Evolutionary conservation across 35 echinoderm and acorn worm species (phyloP), one percentile per base, ranked within the genome.

Genomic region (Antedon bifida): DNA sequence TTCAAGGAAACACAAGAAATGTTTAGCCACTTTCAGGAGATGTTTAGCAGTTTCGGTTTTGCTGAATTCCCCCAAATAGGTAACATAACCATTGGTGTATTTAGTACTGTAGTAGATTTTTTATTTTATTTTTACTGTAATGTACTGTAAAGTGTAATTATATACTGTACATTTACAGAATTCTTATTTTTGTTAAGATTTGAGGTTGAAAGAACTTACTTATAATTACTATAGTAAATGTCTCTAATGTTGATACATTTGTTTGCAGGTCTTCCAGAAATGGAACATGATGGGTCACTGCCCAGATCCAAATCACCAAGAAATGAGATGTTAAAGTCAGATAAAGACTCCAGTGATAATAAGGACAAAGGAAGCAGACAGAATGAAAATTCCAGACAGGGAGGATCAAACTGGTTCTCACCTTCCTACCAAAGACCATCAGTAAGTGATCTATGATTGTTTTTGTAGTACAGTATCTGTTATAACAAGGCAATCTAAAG

Each of bases 11-110:
- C 78, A 0, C 33, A 80, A 39, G 32, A 80, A 35, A 80, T 80
- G 78, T 80, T 80, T 38, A 80, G 34, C 3, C 78, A 80, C 36
- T 80, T 80, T 80, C 33, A 80, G 26, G 78, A 80, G 23, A 80
- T 80, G 78, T 80, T 80, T 80, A 80, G 36, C 23, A 80, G 39
- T 38, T 80, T 80, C 39, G 78, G 78, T 14, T 7, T 80, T 17
- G 33, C 78, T 10, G 78, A 80, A 30, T 80, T 80, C 30, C 78
- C 78, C 5, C 78, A 34, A n/a, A 80, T 80, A 36, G 36, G 78
- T 80, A 39, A 80, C 34, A 77, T 75, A 4, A 29, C 26, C 74
- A 5, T 29, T 29, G 26, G 23, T n/a, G n/a, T n/a, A n/a, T n/a
- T n/a, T n/a, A n/a, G n/a, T n/a, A n/a, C n/a, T n/a, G n/a, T n/a